Conservation (phyloP, 2,113 vertebrate genomes). For the Plectropomus leopardus region DNA sequence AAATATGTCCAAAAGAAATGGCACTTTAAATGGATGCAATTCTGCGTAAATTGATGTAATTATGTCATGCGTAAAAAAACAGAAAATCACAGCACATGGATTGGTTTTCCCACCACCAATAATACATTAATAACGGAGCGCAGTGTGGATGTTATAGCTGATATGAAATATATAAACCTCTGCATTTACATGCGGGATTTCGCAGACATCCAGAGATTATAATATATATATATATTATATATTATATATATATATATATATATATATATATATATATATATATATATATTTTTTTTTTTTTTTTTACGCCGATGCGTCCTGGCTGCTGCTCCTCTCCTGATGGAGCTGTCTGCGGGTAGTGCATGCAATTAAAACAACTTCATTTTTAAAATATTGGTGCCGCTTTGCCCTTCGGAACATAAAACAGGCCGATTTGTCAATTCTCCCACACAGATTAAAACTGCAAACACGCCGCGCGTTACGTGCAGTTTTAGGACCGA, state of each 20-base stretch:
- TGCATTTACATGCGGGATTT: constrained; percentile 26
- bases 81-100: neutral
- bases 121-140: constrained; percentile 20
- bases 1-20: neutral
- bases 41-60: neutral
- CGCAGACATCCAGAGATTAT: too few relatives aligned
- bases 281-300: too few relatives aligned
- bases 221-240: too few relatives aligned
- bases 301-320: constrained; percentile 15
- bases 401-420: constrained; percentile 13
- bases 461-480: constrained; percentile 1
- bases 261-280: too few relatives aligned
- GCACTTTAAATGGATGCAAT: constrained; percentile 6
- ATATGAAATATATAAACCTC: constrained; percentile 15
- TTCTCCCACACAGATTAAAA: neutral
- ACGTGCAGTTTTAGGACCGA: neutral
- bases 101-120: neutral
- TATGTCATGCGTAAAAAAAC: constrained; percentile 13
- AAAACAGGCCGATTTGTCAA: neutral
- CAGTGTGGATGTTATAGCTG: neutral
- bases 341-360: neutral
- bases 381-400: constrained; percentile 22
- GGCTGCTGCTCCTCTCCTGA: neutral
- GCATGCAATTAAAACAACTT: constrained; percentile 44
- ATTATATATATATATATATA: too few relatives aligned